A percentile compares a stretch with the other conserved stretches of the same genome.
Evolutionary conservation across 2,113 vertebrate genomes (phyloP).

Genomic region (Erinaceus europaeus): DNA sequence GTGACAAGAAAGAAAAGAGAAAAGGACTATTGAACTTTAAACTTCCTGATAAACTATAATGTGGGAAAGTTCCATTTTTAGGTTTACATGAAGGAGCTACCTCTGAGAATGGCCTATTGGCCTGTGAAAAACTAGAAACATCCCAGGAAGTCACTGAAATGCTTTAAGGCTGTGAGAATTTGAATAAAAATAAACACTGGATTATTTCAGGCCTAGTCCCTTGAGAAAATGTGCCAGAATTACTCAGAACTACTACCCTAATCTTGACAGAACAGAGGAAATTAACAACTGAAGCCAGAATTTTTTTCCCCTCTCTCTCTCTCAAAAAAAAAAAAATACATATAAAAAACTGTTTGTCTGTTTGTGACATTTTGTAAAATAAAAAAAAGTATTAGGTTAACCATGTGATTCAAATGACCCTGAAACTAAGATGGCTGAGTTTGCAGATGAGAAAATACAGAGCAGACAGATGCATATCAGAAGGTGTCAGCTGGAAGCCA

Average conservation of each 20-base stretch:
- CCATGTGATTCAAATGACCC: constrained; percentile 62
- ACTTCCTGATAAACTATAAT: constrained; percentile 85
- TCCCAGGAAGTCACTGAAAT: constrained; percentile 88
- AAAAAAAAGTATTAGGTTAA: constrained; percentile 71
- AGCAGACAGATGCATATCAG: neutral
- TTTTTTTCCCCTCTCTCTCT: constrained; percentile 45
- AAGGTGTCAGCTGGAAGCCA: constrained; percentile 75
- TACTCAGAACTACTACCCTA: constrained; percentile 81
- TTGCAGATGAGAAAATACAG: constrained; percentile 54
- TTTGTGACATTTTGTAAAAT: constrained; percentile 72
- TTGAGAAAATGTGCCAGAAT: constrained; percentile 83
- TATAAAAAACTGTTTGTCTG: neutral
- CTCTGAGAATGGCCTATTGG: constrained; percentile 89
- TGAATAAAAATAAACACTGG: constrained; percentile 91
- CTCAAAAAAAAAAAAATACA: constrained; percentile 31
- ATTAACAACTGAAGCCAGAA: constrained; percentile 81
- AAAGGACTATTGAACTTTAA: constrained; percentile 85
- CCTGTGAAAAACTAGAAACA: constrained; percentile 88
- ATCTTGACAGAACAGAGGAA: constrained; percentile 86
- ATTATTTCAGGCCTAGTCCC: constrained; percentile 87
- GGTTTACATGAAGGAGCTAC: constrained; percentile 90
- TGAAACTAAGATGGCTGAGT: constrained; percentile 54
- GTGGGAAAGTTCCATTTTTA: constrained; percentile 92
- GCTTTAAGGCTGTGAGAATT: constrained; percentile 87
- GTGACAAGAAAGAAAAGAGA: constrained; percentile 72